Percentiles rank a stretch among this genome's conserved stretches.
These are phyloP conservation scores for Axea sp. DNA, from an alignment of 2,888 invertebrate species.

Conservation along the genomic window DNA sequence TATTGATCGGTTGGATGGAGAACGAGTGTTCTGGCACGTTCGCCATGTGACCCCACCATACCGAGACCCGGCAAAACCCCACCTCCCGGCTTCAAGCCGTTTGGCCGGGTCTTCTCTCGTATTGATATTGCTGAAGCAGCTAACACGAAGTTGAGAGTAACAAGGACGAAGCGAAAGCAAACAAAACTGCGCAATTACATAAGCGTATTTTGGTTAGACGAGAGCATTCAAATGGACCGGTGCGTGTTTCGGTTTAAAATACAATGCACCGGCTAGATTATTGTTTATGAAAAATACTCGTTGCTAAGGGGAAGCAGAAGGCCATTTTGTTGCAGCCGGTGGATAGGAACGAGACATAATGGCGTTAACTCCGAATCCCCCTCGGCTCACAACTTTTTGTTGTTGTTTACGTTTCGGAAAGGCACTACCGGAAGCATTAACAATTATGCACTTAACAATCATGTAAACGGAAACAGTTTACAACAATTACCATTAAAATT, in stretches of 20 bases:
- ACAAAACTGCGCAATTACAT: conserved; percentile 54
- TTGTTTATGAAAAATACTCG: conserved; percentile 23
- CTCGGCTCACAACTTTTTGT: not conserved
- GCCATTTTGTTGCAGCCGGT: conserved; percentile 1
- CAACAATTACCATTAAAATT: too few species aligned
- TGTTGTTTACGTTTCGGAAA: conserved; percentile 3
- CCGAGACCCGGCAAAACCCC: conserved; percentile 55
- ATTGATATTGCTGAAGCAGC: conserved; percentile 42
- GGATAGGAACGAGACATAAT: not conserved
- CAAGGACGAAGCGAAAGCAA: conserved; percentile 48
- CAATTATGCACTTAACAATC: not conserved
- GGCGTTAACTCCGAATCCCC: too few species aligned
- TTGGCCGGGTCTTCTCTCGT: conserved; percentile 52
- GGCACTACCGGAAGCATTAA: not conserved
- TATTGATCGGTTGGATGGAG: conserved; percentile 73
- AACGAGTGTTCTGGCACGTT: conserved; percentile 75
- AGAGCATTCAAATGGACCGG: conserved; percentile 37
- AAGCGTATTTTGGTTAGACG: conserved; percentile 49
- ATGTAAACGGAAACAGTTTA: too few species aligned
- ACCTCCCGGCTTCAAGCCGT: conserved; percentile 37
- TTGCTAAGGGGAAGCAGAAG: conserved; percentile 10
- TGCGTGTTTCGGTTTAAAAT: conserved; percentile 13
- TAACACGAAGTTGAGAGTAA: conserved; percentile 2
- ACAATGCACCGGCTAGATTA: not conserved
- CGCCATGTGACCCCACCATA: conserved; percentile 67